Evolutionary conservation across 1,140 invertebrate species (phyloP).

Genomic region (Steinernema khuongi): DNA sequence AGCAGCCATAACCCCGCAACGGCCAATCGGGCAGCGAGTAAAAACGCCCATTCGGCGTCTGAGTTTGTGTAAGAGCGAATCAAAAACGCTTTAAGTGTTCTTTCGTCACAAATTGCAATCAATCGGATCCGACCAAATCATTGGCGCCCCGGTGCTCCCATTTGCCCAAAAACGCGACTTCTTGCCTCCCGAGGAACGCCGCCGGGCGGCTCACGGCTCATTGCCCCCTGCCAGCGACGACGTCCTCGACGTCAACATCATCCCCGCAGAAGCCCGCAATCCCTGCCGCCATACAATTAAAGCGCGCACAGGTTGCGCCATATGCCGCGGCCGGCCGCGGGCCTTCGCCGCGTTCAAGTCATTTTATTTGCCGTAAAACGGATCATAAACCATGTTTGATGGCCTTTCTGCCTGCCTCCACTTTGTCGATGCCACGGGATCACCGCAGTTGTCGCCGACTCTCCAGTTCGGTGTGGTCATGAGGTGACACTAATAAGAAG

Average conservation of each 20-base stretch:
- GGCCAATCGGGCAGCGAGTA: too few relatives aligned
- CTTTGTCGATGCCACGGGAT: conserved; percentile 2
- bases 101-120: neutral
- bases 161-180: neutral
- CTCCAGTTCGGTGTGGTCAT: neutral
- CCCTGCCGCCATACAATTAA: neutral
- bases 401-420: conserved; percentile 11
- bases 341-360: conserved; percentile 14
- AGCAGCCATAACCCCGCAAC: too few relatives aligned
- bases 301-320: conserved; percentile 13
- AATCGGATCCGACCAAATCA: neutral
- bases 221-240: neutral
- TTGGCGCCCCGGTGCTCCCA: neutral
- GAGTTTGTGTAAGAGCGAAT: neutral
- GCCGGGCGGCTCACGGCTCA: neutral
- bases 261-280: neutral
- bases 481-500: conserved; percentile 6
- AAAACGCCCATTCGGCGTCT: neutral
- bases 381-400: conserved; percentile 15
- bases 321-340: conserved; percentile 10
- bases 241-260: neutral
- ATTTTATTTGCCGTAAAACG: conserved; percentile 17
- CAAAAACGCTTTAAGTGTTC: neutral
- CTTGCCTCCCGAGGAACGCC: neutral
- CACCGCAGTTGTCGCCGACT: conserved; percentile 4